Conservation (phyloP, 1,140 invertebrate genomes). For the Drosophila guanche region DNA sequence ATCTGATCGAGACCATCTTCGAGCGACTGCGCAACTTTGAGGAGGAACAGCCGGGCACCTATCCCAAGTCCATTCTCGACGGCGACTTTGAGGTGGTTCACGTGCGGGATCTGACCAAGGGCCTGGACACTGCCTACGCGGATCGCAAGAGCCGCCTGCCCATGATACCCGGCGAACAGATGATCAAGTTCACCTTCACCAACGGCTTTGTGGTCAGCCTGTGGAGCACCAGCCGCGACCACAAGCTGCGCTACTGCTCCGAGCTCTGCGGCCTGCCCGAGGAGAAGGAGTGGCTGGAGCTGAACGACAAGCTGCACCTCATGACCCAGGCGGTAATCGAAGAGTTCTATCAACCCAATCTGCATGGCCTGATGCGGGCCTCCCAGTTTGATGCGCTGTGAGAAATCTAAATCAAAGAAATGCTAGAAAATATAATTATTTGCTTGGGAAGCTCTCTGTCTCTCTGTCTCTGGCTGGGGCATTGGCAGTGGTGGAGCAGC, state of each 20-base stretch:
- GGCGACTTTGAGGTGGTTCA: slow-evolving; percentile 89
- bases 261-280: slow-evolving; percentile 91
- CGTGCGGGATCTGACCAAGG: slow-evolving; percentile 94
- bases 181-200: slow-evolving; percentile 96
- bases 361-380: slow-evolving; percentile 84
- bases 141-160: slow-evolving; percentile 91
- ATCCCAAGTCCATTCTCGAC: slow-evolving; percentile 88
- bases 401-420: slow-evolving; percentile 56
- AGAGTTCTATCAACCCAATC: slow-evolving; percentile 91
- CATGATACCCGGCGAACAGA: slow-evolving; percentile 89
- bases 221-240: slow-evolving; percentile 97
- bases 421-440: not conserved
- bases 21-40: slow-evolving; percentile 90
- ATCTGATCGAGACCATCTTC: slow-evolving; percentile 91
- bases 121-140: slow-evolving; percentile 90
- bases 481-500: slow-evolving; percentile 1
- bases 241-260: slow-evolving; percentile 98
- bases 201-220: slow-evolving; percentile 94
- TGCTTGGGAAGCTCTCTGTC: slow-evolving; percentile 3
- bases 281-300: slow-evolving; percentile 88
- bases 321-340: slow-evolving; percentile 91
- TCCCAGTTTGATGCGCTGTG: no score
- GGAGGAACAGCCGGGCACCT: slow-evolving; percentile 84
- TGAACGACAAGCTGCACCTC: slow-evolving; percentile 87
- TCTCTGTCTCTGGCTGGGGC: slow-evolving; percentile 11